Evolutionary conservation across 2,113 vertebrate genomes (phyloP), one percentile per base, ranked within the genome.

Genomic region (Hypomesus transpacificus): DNA sequence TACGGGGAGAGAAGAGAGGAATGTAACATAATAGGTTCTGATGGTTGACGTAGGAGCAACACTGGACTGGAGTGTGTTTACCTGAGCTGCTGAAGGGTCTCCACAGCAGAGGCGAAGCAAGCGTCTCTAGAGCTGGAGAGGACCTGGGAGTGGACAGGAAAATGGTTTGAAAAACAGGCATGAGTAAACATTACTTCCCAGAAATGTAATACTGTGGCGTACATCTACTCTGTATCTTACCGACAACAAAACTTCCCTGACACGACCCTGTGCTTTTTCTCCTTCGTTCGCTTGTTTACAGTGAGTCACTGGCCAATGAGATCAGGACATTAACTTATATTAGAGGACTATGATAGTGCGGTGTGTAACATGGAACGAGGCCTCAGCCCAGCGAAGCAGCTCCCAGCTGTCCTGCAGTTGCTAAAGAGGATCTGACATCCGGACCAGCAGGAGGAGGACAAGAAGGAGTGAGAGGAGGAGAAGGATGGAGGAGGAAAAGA

Each of bases 71-170:
- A 26, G 39, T 11, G 39, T 9, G 22, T 22, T 67, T 93, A 98
- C 97, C 97, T 98, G 90, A 99, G 98, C 85, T 98, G 97, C 77
- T 98, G 97, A 51, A 99, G 92, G 46, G 95, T 95, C 84, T 99
- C 97, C 18, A 99, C 92, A 51, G 97, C 96, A 52, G 95, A 94
- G 52, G 94, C 90, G 87, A 96, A 99, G 80, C 96, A 98, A 78
- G 90, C 90, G 1, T 98, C 95, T 91, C 94, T 96, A 74, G 94
- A 96, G 76, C 81, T 93, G 68, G 95, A 89, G 52, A 95, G 88
- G 56, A 99, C 93, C 97, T 99, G 82, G 52, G 61, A 68, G 65
- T 75, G 68, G 28, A 39, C 20, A 61, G 5, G 58, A 17, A 5
- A n/a, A 17, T 4, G 59, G 22, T 34, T 63, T 63, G 61, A 39